Evolutionary conservation across 1,140 invertebrate genomes (phyloP).

Genomic region (Eumaeus atala): DNA sequence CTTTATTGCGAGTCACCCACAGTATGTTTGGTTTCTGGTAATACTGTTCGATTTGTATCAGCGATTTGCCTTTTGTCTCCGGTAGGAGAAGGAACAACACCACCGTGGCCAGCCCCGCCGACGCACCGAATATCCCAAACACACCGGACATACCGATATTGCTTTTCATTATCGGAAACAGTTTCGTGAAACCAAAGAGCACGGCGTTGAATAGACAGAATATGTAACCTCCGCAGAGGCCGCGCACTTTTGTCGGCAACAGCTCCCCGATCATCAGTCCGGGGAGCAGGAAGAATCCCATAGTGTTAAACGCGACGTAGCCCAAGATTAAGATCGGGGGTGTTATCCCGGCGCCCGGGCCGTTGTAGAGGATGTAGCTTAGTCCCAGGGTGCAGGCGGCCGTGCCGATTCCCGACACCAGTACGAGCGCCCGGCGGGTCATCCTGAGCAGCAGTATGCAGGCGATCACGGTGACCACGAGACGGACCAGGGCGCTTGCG

Average conservation of each 20-base stretch:
- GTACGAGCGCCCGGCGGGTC: constrained; percentile 77
- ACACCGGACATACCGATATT: constrained; percentile 77
- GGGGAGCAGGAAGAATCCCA: constrained; percentile 82
- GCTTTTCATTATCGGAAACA: constrained; percentile 78
- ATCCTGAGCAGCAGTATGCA: constrained; percentile 78
- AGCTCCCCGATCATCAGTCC: constrained; percentile 83
- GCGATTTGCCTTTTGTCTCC: constrained; percentile 86
- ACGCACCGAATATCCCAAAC: constrained; percentile 81
- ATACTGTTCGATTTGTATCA: constrained; percentile 88
- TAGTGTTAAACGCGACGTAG: constrained; percentile 81
- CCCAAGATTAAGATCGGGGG: constrained; percentile 74
- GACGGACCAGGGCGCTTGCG: constrained; percentile 78
- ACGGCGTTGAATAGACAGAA: constrained; percentile 80
- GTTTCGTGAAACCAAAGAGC: constrained; percentile 83
- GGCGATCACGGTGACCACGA: constrained; percentile 77
- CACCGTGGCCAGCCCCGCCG: constrained; percentile 78
- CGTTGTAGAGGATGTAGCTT: constrained; percentile 71
- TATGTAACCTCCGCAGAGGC: constrained; percentile 79
- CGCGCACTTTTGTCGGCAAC: constrained; percentile 79
- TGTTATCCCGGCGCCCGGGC: constrained; percentile 54
- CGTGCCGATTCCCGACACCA: constrained; percentile 80
- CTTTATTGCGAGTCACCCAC: constrained; percentile 75
- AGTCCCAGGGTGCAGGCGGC: constrained; percentile 76
- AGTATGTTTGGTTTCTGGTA: constrained; percentile 79
- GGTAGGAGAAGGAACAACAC: constrained; percentile 84